Percentiles rank a stretch among this genome's conserved stretches.
These are phyloP conservation scores for Brachionus koreanus DNA, from an alignment of 1,140 invertebrate species.

Conservation along the genomic window DNA sequence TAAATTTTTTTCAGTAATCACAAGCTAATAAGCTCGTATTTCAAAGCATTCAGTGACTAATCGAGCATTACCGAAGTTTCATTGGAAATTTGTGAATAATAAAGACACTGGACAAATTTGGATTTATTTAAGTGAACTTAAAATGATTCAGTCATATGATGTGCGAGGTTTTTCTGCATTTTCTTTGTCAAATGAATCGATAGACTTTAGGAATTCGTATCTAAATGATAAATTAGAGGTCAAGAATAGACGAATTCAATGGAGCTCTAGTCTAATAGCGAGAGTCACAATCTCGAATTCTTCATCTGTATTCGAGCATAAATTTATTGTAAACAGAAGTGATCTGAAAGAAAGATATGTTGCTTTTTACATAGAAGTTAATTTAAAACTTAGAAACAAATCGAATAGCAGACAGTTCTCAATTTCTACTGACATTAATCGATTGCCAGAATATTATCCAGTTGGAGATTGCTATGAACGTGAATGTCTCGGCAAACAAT, in stretches of 20 bases:
- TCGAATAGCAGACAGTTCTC: background rate
- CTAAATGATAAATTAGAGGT: background rate
- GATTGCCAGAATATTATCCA: constrained; percentile 51
- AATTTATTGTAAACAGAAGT: background rate
- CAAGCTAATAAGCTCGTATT: background rate
- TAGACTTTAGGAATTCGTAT: constrained; percentile 4
- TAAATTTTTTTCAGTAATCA: background rate
- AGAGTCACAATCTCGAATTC: background rate
- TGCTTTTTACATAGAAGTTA: constrained; percentile 15
- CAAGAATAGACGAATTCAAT: background rate
- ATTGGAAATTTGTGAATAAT: constrained; percentile 35
- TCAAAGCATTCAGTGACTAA: background rate
- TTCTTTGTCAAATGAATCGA: background rate
- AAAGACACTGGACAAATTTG: background rate
- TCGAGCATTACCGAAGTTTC: background rate
- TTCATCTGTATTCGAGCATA: background rate
- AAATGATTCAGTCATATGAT: background rate
- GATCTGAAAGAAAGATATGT: background rate
- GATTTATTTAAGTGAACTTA: background rate
- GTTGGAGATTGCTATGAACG: constrained; percentile 50
- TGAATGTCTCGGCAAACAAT: constrained; percentile 48
- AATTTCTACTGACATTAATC: constrained; percentile 50
- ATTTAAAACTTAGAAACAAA: background rate
- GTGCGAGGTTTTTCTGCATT: background rate
- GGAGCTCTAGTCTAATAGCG: background rate